Base-by-base conservation (phyloP, 2,113 vertebrate species). In the Cephalopholis sonnerati region DNA sequence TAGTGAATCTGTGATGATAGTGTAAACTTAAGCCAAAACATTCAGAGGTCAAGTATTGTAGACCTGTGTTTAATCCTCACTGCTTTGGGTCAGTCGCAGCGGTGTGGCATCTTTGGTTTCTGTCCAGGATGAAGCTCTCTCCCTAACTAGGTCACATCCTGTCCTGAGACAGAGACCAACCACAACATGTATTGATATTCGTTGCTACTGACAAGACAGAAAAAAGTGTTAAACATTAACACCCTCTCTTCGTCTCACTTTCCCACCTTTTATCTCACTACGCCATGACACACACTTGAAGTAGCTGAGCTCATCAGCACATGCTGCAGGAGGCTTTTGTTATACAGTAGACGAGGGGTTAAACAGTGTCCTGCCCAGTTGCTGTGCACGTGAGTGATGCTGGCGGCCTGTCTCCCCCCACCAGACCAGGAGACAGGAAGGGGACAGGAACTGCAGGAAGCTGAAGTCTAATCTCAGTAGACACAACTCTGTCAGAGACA, bases 401-500 rank as follows among this genome's bases (percentile, higher is more conserved):
- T 74, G 63, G 80, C 53, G 25, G 81, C 44, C 10, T 4, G 15
- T 63, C 81, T 67, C 77, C 68, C 79, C 75, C 79, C 65, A 70
- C 71, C 80, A 79, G 82, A 84, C 29, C 74, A 70, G 88, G 83
- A 93, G 90, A 90, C 92, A 86, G 92, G 91, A 93, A 93, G 81
- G 85, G 83, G 88, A 89, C 81, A 81, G 80, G 89, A 91, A 85
- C 87, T 82, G 67, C 85, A 85, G 91, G 92, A 93, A 93, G 76
- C 84, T 36, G 53, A 77, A 65, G 84, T 81, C 90, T 92, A 92
- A 91, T 90, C 93, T 88, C 86, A 83, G 74, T 88, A 93, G 91
- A 92, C 91, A 91, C 78, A 89, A 94, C 91, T 92, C 80, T 77
- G 81, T 86, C 83, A 90, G 80, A 90, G 46, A 91, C 90, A 91